Conservation (phyloP, 2,113 vertebrate species). For the Condylura cristata region DNA sequence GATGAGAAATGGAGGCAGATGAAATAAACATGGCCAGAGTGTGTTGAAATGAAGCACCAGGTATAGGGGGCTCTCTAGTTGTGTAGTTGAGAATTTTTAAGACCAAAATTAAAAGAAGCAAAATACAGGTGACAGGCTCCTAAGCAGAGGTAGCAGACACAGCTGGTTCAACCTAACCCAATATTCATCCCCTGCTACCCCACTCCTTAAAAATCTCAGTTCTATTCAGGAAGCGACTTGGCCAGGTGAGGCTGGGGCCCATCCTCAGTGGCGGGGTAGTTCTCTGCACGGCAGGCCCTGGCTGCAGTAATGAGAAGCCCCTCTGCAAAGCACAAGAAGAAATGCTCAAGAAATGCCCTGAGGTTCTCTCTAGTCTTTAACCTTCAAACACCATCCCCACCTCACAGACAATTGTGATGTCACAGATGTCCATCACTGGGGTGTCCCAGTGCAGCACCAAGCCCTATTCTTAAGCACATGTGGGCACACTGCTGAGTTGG, state of each 20-base stretch:
- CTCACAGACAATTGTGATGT: neutral
- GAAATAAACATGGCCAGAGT: neutral
- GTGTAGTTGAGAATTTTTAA: neutral
- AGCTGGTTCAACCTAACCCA: neutral
- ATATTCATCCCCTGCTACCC: neutral
- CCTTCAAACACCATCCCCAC: neutral
- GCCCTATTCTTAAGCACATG: neutral
- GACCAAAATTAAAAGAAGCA: neutral
- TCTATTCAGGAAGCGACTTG: neutral
- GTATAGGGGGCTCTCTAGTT: neutral
- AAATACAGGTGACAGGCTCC: neutral
- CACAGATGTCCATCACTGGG: too few relatives aligned
- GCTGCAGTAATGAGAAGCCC: neutral
- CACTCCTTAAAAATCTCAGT: neutral
- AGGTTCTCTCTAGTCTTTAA: neutral
- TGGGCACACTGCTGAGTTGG: neutral
- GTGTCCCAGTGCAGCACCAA: too few relatives aligned
- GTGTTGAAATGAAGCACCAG: neutral
- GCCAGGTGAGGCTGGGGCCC: neutral
- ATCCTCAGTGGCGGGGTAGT: too few relatives aligned
- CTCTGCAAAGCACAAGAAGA: neutral
- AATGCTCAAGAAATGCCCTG: neutral
- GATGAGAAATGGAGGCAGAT: too few relatives aligned
- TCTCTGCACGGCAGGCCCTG: neutral
- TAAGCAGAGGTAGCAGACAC: neutral